phyloP scores from a whole-genome alignment of 2,888 invertebrate genomes.

The Argyresthia goedartella region DNA sequence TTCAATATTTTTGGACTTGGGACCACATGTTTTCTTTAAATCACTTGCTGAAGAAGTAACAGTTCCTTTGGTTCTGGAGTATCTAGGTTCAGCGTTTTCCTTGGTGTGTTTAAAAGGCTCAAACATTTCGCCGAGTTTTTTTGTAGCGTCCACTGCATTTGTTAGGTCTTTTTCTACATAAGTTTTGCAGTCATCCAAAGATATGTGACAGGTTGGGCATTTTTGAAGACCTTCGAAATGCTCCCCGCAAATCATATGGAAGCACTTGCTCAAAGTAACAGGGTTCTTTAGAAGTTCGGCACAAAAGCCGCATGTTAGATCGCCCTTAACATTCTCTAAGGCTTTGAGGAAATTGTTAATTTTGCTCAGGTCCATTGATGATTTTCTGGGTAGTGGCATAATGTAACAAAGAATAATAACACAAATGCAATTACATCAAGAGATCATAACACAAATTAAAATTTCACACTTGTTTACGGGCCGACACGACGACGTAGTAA shows the following conservation, averaged over 20 bases:
- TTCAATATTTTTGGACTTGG: neutral
- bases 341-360: slow-evolving; percentile 42
- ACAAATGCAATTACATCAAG: too few species aligned
- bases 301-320: slow-evolving; percentile 45
- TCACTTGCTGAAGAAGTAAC: neutral
- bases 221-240: slow-evolving; percentile 34
- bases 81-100: neutral
- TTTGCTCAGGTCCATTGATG: slow-evolving; percentile 22
- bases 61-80: neutral
- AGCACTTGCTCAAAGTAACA: slow-evolving; percentile 50
- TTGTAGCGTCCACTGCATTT: slow-evolving; percentile 30
- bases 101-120: slow-evolving; percentile 19
- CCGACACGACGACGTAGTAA: too few species aligned
- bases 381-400: too few species aligned
- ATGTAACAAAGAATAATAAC: too few species aligned
- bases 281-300: slow-evolving; percentile 43
- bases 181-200: slow-evolving; percentile 28
- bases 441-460: too few species aligned
- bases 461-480: too few species aligned
- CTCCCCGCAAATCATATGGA: slow-evolving; percentile 45
- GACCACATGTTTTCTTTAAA: neutral
- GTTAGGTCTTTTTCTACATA: slow-evolving; percentile 33
- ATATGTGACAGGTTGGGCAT: slow-evolving; percentile 40
- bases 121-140: slow-evolving; percentile 33
- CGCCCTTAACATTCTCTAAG: slow-evolving; percentile 39